A percentile compares a stretch with the other conserved stretches of the same genome.
phyloP scores from a whole-genome alignment of 2,113 vertebrate species.

The Ceuthmochares aereus region DNA sequence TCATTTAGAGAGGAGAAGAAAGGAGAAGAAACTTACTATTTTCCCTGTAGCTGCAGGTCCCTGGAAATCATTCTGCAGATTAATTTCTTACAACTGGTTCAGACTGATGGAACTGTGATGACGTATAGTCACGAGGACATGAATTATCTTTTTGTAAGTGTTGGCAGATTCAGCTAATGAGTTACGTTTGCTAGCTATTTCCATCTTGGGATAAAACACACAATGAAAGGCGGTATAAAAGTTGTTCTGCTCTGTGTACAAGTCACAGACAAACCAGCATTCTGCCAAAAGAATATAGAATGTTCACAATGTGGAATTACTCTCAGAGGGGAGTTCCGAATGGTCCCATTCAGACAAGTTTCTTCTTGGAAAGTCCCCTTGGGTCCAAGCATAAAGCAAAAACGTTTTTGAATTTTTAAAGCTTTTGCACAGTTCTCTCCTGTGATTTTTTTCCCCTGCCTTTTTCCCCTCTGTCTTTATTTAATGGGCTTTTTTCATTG shows the following conservation, averaged over 20 bases:
- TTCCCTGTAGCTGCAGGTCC: background rate
- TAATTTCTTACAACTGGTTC: background rate
- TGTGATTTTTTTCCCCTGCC: background rate
- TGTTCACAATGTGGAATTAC: background rate
- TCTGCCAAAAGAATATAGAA: background rate
- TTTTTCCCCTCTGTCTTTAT: background rate
- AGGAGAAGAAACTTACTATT: background rate
- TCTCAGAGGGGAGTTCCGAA: slow-evolving; percentile 11
- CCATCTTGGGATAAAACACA: background rate
- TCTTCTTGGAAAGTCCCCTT: slow-evolving; percentile 16
- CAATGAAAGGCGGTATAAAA: background rate
- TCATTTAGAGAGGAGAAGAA: background rate
- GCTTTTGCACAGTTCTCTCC: background rate
- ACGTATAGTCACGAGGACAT: background rate
- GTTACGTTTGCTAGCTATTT: background rate
- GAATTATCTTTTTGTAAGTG: background rate
- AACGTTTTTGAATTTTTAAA: slow-evolving; percentile 29
- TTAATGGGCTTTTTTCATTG: background rate
- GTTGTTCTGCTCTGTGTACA: slow-evolving; percentile 17
- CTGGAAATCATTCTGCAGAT: background rate
- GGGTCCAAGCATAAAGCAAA: background rate
- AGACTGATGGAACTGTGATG: background rate
- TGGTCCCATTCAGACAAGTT: background rate
- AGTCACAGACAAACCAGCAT: slow-evolving; percentile 1
- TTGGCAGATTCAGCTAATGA: background rate